Evolutionary conservation across 2,113 vertebrate species (phyloP), one percentile per base, ranked within the genome.

Genomic region (Dicrurus megarhynchus): DNA sequence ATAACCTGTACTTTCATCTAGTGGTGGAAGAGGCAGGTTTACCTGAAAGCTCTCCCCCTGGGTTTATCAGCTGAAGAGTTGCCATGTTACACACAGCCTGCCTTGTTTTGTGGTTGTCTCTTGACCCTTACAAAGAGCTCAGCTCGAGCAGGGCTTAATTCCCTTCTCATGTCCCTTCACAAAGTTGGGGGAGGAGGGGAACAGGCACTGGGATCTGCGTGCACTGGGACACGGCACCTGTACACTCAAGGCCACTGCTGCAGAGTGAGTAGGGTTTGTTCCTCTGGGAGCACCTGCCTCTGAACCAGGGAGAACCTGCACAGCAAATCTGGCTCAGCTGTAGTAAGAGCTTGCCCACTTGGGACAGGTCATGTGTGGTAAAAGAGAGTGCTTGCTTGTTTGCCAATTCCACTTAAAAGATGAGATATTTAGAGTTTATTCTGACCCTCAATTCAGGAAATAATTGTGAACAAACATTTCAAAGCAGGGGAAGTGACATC

Each of bases 381-480:
- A 65, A 94, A 91, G 6, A 20, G 75, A 85, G 71, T 26, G 35
- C 67, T 71, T 73, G 46, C 33, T 83, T 78, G 32, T 85, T 85
- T 89, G 81, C 81, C 85, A 87, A 39, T 75, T 94, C 70, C 71
- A 47, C 78, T 93, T 78, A 85, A 75, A 89, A 91, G 56, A 73
- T 0, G 0, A 92, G 42, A 84, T 96, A 86, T 73, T 97, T 94
- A 80, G 75, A 93, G 84, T 49, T 69, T 23, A 56, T 70, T 39
- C 71, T 94, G 67, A 83, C 60, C 77, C 84, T 80, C 49, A 83
- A 27, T 91, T 64, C 75, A 86, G 88, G 78, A 94, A 92, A 76
- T 39, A 94, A 91, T 73, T 93, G 77, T 33, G 35, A 88, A 81
- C 68, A 79, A 87, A 77, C 22, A 90, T 75, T 95, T 87, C 93